These are phyloP conservation scores for Podiceps cristatus DNA, from an alignment of 2,113 vertebrate genomes.

Conservation along the genomic window DNA sequence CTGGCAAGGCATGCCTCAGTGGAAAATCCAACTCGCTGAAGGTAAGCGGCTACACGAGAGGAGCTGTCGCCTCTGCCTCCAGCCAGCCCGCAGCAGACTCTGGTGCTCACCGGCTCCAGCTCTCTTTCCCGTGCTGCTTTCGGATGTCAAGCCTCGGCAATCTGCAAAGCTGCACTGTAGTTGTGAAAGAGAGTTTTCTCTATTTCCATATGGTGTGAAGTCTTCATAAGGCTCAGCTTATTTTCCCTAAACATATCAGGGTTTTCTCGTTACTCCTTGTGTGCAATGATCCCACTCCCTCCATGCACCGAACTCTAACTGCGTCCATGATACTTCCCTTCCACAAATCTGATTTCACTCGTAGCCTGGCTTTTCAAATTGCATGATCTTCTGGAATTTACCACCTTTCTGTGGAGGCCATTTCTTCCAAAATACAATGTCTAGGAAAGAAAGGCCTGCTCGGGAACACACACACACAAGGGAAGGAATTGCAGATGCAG, in stretches of 20 bases:
- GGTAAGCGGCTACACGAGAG: background rate
- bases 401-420: background rate
- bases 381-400: background rate
- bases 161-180: background rate
- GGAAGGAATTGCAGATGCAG: background rate
- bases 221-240: background rate
- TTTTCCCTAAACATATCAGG: background rate
- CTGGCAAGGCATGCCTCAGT: fast-evolving
- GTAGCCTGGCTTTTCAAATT: background rate
- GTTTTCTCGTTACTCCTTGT: background rate
- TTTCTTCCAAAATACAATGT: background rate
- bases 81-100: background rate
- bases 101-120: fast-evolving
- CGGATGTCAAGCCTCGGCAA: background rate
- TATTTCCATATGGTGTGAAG: background rate
- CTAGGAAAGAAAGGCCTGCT: background rate
- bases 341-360: background rate
- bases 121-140: fast-evolving
- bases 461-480: fast-evolving
- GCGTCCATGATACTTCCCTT: background rate
- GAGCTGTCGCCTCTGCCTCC: background rate
- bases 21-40: background rate
- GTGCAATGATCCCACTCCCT: background rate
- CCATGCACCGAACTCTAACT: fast-evolving
- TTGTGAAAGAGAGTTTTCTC: background rate